Percentiles rank a stretch among this genome's conserved stretches.
phyloP scores from a whole-genome alignment of 1,140 invertebrate species.

The Drosophila serrata region DNA sequence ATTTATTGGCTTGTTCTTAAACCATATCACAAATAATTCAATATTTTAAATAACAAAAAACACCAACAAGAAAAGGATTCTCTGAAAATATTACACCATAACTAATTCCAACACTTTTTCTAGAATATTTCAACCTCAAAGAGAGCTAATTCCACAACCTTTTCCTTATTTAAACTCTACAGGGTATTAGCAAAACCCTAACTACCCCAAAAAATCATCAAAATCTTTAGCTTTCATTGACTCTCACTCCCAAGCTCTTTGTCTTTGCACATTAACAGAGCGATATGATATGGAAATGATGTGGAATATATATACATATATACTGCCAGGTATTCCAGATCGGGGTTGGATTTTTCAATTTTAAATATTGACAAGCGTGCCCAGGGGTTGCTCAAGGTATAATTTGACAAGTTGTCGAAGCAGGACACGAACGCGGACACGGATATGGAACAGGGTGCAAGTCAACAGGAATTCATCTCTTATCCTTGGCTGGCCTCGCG shows the following conservation, averaged over 20 bases:
- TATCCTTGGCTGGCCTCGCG: constrained; percentile 19
- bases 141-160: neutral
- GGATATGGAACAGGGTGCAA: constrained; percentile 42
- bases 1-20: neutral
- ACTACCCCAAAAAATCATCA: neutral
- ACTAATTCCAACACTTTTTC: too few species aligned
- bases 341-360: constrained; percentile 75
- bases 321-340: constrained; percentile 11
- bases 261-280: constrained; percentile 63
- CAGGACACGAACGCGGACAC: constrained; percentile 29
- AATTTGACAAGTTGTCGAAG: constrained; percentile 83
- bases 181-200: neutral
- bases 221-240: constrained; percentile 62
- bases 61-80: too few species aligned
- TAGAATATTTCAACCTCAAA: too few species aligned
- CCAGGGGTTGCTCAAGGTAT: constrained; percentile 53
- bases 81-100: too few species aligned
- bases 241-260: constrained; percentile 58
- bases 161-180: neutral
- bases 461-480: constrained; percentile 65
- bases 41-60: too few species aligned
- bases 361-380: constrained; percentile 77
- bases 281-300: constrained; percentile 81
- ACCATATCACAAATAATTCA: too few species aligned
- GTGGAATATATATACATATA: too few species aligned